Evolutionary conservation across 2,888 invertebrate species (phyloP).

Genomic region (Mechanitis messenoides): DNA sequence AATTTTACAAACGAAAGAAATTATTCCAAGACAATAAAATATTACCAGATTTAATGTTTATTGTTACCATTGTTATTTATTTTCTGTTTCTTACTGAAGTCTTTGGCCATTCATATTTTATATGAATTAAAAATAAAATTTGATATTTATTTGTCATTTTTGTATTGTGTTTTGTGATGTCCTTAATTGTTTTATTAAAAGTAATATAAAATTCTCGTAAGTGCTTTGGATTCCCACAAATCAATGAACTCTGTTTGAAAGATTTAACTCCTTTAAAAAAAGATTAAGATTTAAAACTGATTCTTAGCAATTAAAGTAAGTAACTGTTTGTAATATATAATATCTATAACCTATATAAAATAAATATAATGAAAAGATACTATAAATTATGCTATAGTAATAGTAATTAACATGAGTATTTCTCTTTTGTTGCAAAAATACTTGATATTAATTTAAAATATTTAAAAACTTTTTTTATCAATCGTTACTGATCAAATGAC

Average conservation of each 20-base stretch:
- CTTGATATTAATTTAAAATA: neutral
- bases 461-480: too few species aligned
- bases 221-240: neutral
- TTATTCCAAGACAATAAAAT: too few species aligned
- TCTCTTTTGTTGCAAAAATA: neutral
- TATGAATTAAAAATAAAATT: neutral
- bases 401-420: neutral
- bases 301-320: too few species aligned
- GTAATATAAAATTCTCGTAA: neutral
- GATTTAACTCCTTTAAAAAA: neutral
- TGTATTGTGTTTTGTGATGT: conserved; percentile 6
- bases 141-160: neutral
- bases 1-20: too few species aligned
- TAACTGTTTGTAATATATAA: neutral
- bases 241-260: neutral
- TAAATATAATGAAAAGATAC: too few species aligned
- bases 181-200: neutral
- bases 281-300: too few species aligned
- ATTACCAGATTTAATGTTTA: too few species aligned
- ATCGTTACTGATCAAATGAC: too few species aligned
- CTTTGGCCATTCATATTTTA: neutral
- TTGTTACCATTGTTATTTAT: neutral
- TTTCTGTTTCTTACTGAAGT: neutral
- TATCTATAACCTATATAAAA: too few species aligned
- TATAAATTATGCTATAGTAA: neutral